Base-by-base conservation (phyloP, 2,113 vertebrate genomes). In the Pelvicachromis taeniatus region DNA sequence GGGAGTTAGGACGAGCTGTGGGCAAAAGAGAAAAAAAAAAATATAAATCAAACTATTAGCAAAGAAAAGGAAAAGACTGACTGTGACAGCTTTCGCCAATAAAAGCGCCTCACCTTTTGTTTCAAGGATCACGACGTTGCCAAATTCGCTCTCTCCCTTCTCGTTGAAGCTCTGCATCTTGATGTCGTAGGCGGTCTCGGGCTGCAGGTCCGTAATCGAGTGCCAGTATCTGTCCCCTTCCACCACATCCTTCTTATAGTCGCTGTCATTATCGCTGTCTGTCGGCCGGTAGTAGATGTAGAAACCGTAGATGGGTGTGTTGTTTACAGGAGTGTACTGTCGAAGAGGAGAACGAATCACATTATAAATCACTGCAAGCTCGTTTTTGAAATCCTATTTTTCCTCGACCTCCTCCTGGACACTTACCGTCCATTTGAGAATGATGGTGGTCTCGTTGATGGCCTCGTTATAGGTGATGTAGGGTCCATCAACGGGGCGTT, bases 81-180 rank as follows among this genome's bases (percentile, higher is more conserved):
- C 11, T 48, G 33, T 0, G 0, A 50, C n/a, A 61, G 10, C 2
- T 56, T 29, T 31, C 6, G 9, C 23, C n/a, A 10, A 33, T 4
- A 13, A 13, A 54, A 11, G 5, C 16, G 10, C 1, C 17, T 92
- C 89, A 99, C 98, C 98, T 97, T 99, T 99, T 8, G 99, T 99
- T 95, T 99, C 99, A 3, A 98, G 97, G 91, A 99, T 99, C 96
- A 99, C 98, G 55, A 99, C 98, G 0, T 99, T 99, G 90, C 98
- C 99, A 86, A 98, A 99, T 81, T 99, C 98, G 1, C 99, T 99
- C 92, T 98, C 98, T 0, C 99, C 99, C 1, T 98, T 98, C 91
- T 99, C 98, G 0, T 99, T 99, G 94, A 98, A 99, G 93, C 98
- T 99, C 55, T 98, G 98, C 99, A 99, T 99, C 95, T 99, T 99